Evolutionary conservation across 2,797 vertebrate species (phyloP), one percentile per base, ranked within the genome.

Genomic region (Poeciliopsis infans): DNA sequence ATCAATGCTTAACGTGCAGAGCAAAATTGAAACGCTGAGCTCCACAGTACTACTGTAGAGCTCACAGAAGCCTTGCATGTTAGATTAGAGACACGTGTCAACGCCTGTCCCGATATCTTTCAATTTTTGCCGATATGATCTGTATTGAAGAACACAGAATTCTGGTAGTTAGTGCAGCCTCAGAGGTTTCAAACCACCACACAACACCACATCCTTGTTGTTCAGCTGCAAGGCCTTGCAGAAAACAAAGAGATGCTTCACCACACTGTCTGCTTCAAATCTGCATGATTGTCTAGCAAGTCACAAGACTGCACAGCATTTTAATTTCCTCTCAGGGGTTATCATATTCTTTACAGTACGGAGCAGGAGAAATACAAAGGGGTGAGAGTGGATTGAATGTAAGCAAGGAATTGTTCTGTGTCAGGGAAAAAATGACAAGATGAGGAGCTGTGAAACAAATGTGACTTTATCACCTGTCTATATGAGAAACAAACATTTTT

Each of bases 131-230:
- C 25, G 83, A 88, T 83, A 82, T 46, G 70, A 89, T 87, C 82
- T 88, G 64, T 43, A 80, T 86, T 84, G 74, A 85, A 83, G 75
- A 90, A 82, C 28, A 86, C 85, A 91, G 68, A 72, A 83, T 80
- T 88, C 84, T 74, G 83, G 85, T 91, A 90, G 83, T 90, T 93
- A 93, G 89, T 91, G 89, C 88, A 80, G 85, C 84, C 87, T 88
- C 82, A 82, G 87, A 94, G 86, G 88, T 90, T 89, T 92, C 79
- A 94, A 93, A 92, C 93, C 94, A 91, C 92, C 91, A 89, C 76
- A 76, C 80, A 78, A 80, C 86, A 95, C 94, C 93, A 94, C 95
- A 95, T 95, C 95, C 94, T 93, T 89, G 86, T 93, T 94, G 90
- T 88, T 91, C 89, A 88, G 92, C 88, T 93, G 92, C 91, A 91